phyloP scores from a whole-genome alignment of 2,113 vertebrate species.

The Myrmophylax atrothorax region DNA sequence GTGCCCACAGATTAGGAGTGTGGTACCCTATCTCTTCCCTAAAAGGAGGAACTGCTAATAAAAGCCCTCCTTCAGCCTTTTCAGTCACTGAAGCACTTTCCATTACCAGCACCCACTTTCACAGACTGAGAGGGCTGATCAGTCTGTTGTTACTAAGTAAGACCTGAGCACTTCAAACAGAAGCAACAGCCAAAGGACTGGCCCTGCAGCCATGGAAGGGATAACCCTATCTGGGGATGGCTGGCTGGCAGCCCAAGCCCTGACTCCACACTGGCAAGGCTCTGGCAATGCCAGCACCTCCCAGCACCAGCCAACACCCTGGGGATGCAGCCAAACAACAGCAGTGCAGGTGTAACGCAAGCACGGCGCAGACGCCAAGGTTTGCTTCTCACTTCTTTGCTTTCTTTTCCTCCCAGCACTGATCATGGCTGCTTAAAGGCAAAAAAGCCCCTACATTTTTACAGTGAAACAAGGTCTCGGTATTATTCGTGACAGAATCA shows the following conservation, averaged over 20 bases:
- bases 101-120: not conserved
- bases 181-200: not conserved
- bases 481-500: not conserved
- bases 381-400: not conserved
- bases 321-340: not conserved
- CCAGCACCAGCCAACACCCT: not conserved
- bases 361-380: rapidly evolving
- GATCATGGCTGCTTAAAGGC: not conserved
- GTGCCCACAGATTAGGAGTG: not conserved
- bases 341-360: not conserved
- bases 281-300: not conserved
- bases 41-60: not conserved
- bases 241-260: not conserved
- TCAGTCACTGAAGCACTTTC: not conserved
- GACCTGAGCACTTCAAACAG: not conserved
- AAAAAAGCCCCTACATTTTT: not conserved
- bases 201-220: conserved; percentile 28
- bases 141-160: not conserved
- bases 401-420: not conserved
- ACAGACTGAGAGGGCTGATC: not conserved
- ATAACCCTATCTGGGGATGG: not conserved
- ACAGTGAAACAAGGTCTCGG: not conserved
- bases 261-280: not conserved
- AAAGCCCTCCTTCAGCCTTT: not conserved
- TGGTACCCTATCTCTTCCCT: not conserved